Evolutionary conservation across 2,888 invertebrate genomes (phyloP), one percentile per base, ranked within the genome.

Genomic region (Archips xylosteana): DNA sequence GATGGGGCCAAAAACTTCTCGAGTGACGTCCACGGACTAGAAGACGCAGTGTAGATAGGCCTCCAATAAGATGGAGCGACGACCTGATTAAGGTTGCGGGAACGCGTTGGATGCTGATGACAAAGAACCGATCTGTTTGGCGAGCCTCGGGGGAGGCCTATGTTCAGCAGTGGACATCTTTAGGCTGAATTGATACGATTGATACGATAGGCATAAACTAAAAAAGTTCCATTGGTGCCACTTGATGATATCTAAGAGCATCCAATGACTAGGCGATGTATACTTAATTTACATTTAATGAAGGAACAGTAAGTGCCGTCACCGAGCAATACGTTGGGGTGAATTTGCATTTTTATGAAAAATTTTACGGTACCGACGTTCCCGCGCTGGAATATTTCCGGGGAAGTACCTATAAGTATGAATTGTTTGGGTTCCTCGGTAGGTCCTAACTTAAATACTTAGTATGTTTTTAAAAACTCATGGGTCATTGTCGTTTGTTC

Each of bases 301-400:
- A 86, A 84, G 80, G 79, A 82, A 81, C 75, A 71, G 76, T 70
- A 72, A 66, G 76, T 77, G 73, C 76, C 74, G 76, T 68, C 71
- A 75, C 80, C 72, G 69, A 75, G 85, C 82, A 84, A 87, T 87
- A 85, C 82, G 83, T 83, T 83, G 72, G 78, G 79, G 67, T 65
- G 79, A 78, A 88, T 88, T 88, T 86, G 82, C 87, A 88, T 87
- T 87, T 87, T 88, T 88, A 88, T 87, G 88, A 87, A 87, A 86
- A 82, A 80, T 83, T 82, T 83, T 81, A 76, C 83, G 80, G 80
- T 80, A 78, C 80, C 79, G 76, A 76, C 77, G 79, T 74, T 78
- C 78, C 75, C 78, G 78, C 75, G 79, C 80, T 82, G 76, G 78
- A 79, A 84, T 81, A 83, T 81, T 82, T 81, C 69, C 68, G 59